Percentiles rank a stretch among this genome's conserved stretches.
Evolutionary conservation across 64 coral and sea anemone genomes (phyloP).

Genomic region (Montipora capricornis): DNA sequence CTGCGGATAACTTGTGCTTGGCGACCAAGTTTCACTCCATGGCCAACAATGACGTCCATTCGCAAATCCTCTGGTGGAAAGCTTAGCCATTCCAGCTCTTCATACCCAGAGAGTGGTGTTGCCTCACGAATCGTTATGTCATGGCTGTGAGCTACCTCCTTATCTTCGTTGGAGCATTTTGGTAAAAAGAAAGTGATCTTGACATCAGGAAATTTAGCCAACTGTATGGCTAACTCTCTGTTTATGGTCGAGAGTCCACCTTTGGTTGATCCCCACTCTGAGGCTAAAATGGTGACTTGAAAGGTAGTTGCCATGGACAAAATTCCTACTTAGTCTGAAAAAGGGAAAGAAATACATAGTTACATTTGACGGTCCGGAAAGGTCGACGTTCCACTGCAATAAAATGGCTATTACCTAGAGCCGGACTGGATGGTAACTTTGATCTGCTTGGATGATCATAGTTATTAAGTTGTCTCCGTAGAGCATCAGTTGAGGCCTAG

Average conservation of each 20-base stretch:
- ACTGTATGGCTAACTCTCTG: not conserved
- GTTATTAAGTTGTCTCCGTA: too few species aligned
- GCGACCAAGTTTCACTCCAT: not conserved
- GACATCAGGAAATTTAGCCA: slow-evolving; percentile 5
- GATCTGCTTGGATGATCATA: too few species aligned
- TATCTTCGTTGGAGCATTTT: not conserved
- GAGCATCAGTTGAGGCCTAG: too few species aligned
- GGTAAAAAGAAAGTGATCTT: not conserved
- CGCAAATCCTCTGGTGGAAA: not conserved
- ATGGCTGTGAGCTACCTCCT: too few species aligned
- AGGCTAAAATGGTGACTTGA: not conserved
- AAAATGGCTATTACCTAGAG: too few species aligned
- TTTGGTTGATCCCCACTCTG: not conserved
- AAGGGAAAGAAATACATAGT: too few species aligned
- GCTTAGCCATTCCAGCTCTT: not conserved
- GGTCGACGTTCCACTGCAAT: too few species aligned
- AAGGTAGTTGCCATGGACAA: not conserved
- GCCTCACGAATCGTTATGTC: not conserved
- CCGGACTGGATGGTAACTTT: too few species aligned
- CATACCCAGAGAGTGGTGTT: not conserved
- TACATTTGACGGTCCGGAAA: too few species aligned
- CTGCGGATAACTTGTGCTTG: not conserved
- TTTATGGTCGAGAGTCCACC: not conserved
- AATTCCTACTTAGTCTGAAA: too few species aligned
- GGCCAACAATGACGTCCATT: not conserved